Evolutionary conservation across 2,113 vertebrate species (phyloP), one percentile per base, ranked within the genome.

Genomic region (Opisthocomus hoazin): DNA sequence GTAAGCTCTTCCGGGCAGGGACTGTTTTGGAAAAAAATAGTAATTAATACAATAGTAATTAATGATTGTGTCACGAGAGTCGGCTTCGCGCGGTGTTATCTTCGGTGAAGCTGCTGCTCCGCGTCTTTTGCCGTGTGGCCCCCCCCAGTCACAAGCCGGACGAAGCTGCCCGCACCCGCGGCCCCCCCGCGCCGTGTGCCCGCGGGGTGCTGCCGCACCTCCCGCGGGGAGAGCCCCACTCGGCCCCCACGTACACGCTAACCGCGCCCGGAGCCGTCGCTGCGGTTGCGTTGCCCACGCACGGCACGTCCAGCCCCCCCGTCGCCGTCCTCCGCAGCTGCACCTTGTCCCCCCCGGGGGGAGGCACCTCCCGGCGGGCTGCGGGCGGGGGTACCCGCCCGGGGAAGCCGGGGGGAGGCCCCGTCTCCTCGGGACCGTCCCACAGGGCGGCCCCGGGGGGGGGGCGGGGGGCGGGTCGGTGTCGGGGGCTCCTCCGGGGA

Each of bases 1-100:
- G 87, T 48, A 83, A 93, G 81, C 92, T 94, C 84, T 92, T 91
- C 82, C 90, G 89, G 93, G 77, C 81, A 71, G 86, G 73, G 80
- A 65, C 58, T 89, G 88, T 51, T 96, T 91, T 46, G 86, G 50
- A 93, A 92, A 93, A 92, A 95, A 96, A 93, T 64, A 92, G 89
- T 90, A 91, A 96, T 96, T 96, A 96, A 95, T 93, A 91, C 94
- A 92, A 89, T 79, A 90, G 86, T 93, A 95, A 96, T 95, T 94
- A 96, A 96, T 60, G 96, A 96, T 96, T 91, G 91, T 96, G 93
- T 94, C 95, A 94, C 84, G 69, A 94, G 93, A 97, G 95, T 84
- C 96, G 91, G 13, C 69, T 81, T 46, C 4, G 43, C 36, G 73
- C 87, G n/a, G 84, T 50, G 84, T 91, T 96, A 95, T 95, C 93